Evolutionary conservation across 2,797 vertebrate species (phyloP), one percentile per base, ranked within the genome.

Genomic region (Pelochelys cantorii): DNA sequence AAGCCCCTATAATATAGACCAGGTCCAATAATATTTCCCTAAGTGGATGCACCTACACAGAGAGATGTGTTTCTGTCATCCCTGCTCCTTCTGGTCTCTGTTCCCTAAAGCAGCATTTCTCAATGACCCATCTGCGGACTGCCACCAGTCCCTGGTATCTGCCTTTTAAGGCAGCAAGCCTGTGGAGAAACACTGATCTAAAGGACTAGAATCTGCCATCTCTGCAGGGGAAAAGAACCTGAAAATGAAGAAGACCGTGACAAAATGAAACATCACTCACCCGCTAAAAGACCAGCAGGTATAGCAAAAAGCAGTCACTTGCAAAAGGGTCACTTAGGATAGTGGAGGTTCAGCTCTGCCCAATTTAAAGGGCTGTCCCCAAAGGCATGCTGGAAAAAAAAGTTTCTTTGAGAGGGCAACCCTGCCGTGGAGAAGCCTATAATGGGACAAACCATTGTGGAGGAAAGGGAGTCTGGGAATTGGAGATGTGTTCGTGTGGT

Each of bases 281-380:
- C 34, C 1, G 9, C 11, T 74, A 22, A 20, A 37, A 42, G 22
- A 74, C 31, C 12, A 11, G 22, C 20, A 74, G 71, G 22, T 23
- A 23, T 20, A 42, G 11, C 5, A 15, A 75, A 22, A 6, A 37
- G 34, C 62, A 12, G 5, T 23, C n/a, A 7, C 11, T 27, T 22
- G 6, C n/a, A 20, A 54, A 59, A 17, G 0, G 0, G 34, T 74
- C 13, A 53, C 13, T 5, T 48, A 18, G 6, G 53, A 25, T 14
- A 54, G 42, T 27, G 3, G 6, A 42, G 52, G 62, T 65, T 68
- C 56, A 52, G 42, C 17, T 52, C 52, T 0, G 53, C 79, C 79
- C 18, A 7, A 2, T 59, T 82, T 59, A 74, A 79, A 42, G 37
- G 82, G 68, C 68, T 0, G 54, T 5, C 31, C 14, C 37, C 71